Percentiles rank a stretch among this genome's conserved stretches.
Conservation (phyloP, 2,113 vertebrate species). For the Erinaceus europaeus region DNA sequence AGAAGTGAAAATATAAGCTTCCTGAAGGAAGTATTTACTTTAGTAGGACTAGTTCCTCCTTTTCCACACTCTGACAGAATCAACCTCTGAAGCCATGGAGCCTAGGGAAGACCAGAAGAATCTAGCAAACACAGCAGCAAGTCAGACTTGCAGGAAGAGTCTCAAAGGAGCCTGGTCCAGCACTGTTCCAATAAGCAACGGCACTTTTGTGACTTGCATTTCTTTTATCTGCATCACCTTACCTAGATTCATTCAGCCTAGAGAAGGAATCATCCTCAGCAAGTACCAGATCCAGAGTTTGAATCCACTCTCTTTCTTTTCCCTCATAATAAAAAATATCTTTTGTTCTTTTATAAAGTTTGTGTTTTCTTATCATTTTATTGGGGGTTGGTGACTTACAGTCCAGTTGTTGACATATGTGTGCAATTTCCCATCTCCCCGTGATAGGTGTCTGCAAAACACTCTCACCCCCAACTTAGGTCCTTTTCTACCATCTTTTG, state of each 20-base stretch:
- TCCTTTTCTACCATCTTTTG: too few relatives aligned
- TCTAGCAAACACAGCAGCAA: too few relatives aligned
- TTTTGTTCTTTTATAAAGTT: neutral
- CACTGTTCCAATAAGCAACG: too few relatives aligned
- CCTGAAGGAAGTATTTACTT: slow-evolving; percentile 17
- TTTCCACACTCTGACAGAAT: neutral
- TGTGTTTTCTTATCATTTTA: too few relatives aligned
- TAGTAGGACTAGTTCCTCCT: neutral
- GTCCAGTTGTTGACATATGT: too few relatives aligned
- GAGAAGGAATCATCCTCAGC: slow-evolving; percentile 17
- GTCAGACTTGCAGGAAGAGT: too few relatives aligned
- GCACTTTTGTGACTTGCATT: neutral
- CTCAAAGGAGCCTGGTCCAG: too few relatives aligned
- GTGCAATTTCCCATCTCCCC: too few relatives aligned
- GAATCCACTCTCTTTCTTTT: neutral
- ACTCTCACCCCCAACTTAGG: too few relatives aligned
- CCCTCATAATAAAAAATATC: neutral
- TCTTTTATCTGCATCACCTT: neutral
- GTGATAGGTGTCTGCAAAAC: too few relatives aligned
- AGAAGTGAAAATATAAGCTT: slow-evolving; percentile 1
- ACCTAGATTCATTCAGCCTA: neutral
- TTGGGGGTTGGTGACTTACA: too few relatives aligned
- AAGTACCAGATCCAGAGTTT: neutral
- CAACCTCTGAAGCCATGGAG: neutral
- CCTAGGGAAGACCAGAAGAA: neutral